Conservation (phyloP, 2,797 vertebrate genomes). For the Capromys pilorides region DNA sequence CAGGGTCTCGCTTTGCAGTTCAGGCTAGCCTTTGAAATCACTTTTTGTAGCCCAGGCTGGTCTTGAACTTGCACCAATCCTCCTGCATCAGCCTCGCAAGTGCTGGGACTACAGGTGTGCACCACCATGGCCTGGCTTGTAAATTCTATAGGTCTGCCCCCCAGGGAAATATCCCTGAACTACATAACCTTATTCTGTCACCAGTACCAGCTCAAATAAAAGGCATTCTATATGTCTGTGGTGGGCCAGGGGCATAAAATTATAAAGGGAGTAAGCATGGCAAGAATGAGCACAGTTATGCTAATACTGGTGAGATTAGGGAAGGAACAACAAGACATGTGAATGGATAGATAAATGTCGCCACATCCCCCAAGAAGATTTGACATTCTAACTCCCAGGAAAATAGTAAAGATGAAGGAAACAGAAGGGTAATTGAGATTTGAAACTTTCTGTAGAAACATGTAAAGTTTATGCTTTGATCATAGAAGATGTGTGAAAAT, state of each 20-base stretch:
- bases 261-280: slow-evolving; percentile 30
- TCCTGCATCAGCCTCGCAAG: too few species aligned
- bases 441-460: slow-evolving; percentile 20
- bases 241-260: neutral
- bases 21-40: too few species aligned
- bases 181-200: slow-evolving; percentile 38
- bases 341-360: slow-evolving; percentile 6
- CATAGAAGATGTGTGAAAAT: slow-evolving; percentile 30
- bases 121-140: too few species aligned
- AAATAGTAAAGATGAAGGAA: slow-evolving; percentile 55
- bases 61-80: too few species aligned
- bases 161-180: neutral
- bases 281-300: slow-evolving; percentile 5
- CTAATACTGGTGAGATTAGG: slow-evolving; percentile 34
- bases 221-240: neutral
- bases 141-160: slow-evolving; percentile 1
- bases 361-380: neutral
- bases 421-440: slow-evolving; percentile 45
- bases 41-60: too few species aligned
- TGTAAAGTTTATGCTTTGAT: slow-evolving; percentile 37
- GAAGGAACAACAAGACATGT: neutral
- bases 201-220: slow-evolving; percentile 35
- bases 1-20: too few species aligned
- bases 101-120: too few species aligned
- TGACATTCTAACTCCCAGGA: slow-evolving; percentile 20